These are phyloP conservation scores for Schizaphis graminum DNA, from an alignment of 2,888 invertebrate genomes.

Conservation along the genomic window DNA sequence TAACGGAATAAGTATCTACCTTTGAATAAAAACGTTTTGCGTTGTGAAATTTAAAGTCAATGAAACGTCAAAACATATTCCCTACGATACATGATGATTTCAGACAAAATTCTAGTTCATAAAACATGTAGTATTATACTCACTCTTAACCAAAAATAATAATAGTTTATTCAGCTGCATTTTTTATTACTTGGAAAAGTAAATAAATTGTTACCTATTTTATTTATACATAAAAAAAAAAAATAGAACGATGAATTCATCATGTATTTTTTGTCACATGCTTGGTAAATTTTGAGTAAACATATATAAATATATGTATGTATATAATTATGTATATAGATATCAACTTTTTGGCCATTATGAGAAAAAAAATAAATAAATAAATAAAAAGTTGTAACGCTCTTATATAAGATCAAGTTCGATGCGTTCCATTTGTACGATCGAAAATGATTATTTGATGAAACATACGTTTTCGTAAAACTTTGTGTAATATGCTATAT, in stretches of 20 bases:
- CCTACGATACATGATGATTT: too few species aligned
- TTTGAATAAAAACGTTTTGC: not conserved
- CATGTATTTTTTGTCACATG: not conserved
- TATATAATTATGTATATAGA: not conserved
- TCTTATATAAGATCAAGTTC: not conserved
- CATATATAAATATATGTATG: not conserved
- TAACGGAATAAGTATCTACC: not conserved
- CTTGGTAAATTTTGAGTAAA: not conserved
- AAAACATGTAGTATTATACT: not conserved
- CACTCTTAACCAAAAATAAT: not conserved
- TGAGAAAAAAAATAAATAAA: not conserved
- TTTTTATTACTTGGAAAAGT: not conserved
- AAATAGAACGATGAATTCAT: not conserved
- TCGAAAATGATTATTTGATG: slow-evolving; percentile 1
- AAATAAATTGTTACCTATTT: not conserved
- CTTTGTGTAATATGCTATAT: not conserved
- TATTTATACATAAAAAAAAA: not conserved
- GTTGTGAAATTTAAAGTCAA: not conserved
- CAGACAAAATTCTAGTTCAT: not conserved
- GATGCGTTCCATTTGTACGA: not conserved
- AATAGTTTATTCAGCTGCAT: not conserved
- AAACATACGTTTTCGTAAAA: not conserved
- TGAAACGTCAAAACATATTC: not conserved
- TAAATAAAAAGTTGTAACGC: not conserved
- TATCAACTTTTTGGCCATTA: not conserved